These are phyloP conservation scores for Tenualosa ilisha DNA, from an alignment of 2,797 vertebrate genomes.

Conservation along the genomic window DNA sequence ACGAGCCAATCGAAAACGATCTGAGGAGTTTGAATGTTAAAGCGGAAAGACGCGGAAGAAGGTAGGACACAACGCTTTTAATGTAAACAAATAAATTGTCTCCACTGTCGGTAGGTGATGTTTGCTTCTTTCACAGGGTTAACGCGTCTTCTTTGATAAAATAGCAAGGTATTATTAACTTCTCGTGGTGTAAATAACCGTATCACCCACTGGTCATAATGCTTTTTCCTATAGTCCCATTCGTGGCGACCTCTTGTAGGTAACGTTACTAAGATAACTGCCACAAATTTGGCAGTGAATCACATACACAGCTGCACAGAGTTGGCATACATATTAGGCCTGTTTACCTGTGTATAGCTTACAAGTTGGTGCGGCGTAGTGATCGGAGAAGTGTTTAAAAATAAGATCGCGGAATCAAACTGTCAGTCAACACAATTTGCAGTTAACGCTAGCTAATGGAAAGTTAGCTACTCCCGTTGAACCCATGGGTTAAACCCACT, in stretches of 20 bases:
- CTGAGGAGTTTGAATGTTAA: slow-evolving; percentile 73
- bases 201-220: not conserved
- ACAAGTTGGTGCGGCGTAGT: not conserved
- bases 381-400: not conserved
- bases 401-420: not conserved
- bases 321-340: not conserved
- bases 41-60: slow-evolving; percentile 68
- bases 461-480: no score
- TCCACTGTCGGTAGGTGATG: not conserved
- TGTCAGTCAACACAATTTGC: not conserved
- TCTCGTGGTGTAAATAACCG: not conserved
- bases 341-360: no score
- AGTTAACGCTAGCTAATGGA: not conserved
- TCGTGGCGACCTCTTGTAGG: not conserved
- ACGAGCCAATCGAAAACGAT: slow-evolving; percentile 64
- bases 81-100: slow-evolving; percentile 55
- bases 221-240: not conserved
- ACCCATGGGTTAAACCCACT: no score
- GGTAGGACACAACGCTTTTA: not conserved
- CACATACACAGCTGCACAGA: not conserved
- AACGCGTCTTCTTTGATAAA: not conserved
- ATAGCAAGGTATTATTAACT: not conserved
- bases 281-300: not conserved
- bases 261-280: not conserved
- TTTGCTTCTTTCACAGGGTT: not conserved